phyloP scores from a whole-genome alignment of 2,113 vertebrate species.

The Phylloscopus whistleri region DNA sequence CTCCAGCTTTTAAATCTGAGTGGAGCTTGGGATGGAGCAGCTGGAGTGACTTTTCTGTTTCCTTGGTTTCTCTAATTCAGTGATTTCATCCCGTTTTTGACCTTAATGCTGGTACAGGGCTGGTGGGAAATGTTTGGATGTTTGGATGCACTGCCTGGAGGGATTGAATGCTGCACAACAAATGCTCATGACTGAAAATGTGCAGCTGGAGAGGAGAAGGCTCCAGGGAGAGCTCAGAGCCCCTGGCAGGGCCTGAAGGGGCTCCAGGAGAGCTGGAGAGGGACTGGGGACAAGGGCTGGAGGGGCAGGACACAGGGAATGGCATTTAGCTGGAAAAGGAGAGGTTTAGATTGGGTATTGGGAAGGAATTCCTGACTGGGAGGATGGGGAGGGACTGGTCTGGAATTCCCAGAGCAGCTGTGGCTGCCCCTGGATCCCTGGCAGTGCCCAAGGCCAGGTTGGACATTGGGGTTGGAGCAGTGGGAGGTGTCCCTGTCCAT shows the following conservation, averaged over 20 bases:
- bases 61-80: neutral
- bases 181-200: neutral
- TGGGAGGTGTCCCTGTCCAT: too few species aligned
- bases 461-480: too few species aligned
- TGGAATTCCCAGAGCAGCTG: too few species aligned
- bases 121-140: neutral
- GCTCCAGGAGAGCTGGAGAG: neutral
- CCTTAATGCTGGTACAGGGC: neutral
- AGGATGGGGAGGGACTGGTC: too few species aligned
- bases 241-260: neutral
- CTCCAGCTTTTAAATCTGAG: neutral
- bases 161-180: neutral
- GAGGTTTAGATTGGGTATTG: too few species aligned
- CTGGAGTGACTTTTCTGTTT: neutral
- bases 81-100: neutral
- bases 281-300: neutral
- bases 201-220: neutral
- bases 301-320: neutral
- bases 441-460: too few species aligned
- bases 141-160: neutral
- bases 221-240: neutral
- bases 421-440: too few species aligned
- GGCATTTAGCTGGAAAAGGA: too few species aligned
- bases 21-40: neutral
- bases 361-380: too few species aligned